phyloP scores from a whole-genome alignment of 53 echinoderm and acorn worm genomes.

The Holothuria leucospilota region DNA sequence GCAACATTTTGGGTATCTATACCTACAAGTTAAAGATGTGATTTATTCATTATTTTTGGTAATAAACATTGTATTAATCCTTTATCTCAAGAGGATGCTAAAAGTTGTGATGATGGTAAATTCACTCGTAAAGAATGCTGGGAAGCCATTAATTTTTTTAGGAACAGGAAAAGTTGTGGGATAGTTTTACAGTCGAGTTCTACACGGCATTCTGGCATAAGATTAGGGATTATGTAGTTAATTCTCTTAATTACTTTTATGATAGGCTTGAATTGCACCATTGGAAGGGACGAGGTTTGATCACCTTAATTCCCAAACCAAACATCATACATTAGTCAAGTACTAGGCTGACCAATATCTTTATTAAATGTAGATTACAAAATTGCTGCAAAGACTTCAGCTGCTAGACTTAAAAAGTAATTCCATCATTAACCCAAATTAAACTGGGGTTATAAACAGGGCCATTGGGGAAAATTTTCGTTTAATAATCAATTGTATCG shows the following conservation, averaged over 20 bases:
- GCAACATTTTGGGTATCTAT: neutral
- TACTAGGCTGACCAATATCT: no score
- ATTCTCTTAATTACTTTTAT: constrained; percentile 1
- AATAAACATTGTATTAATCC: no score
- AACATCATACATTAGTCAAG: neutral
- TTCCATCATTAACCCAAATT: neutral
- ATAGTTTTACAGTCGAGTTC: neutral
- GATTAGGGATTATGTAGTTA: neutral
- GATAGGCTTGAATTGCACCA: neutral
- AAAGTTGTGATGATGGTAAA: neutral
- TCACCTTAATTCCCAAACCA: constrained; percentile 15
- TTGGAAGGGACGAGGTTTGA: neutral
- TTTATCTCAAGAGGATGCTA: no score
- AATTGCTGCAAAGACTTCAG: neutral
- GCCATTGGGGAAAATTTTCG: constrained; percentile 67
- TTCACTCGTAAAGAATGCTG: no score
- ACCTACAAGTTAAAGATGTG: neutral
- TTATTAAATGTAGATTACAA: constrained; percentile 7
- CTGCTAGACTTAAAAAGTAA: neutral
- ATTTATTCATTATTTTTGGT: no score
- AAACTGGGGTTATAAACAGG: constrained; percentile 44
- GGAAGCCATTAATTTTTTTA: neutral
- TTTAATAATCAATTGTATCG: constrained; percentile 25
- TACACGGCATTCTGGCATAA: neutral
- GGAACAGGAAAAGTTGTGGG: no score